phyloP scores from a whole-genome alignment of 2,888 invertebrate species.

The Electrophaes corylata region DNA sequence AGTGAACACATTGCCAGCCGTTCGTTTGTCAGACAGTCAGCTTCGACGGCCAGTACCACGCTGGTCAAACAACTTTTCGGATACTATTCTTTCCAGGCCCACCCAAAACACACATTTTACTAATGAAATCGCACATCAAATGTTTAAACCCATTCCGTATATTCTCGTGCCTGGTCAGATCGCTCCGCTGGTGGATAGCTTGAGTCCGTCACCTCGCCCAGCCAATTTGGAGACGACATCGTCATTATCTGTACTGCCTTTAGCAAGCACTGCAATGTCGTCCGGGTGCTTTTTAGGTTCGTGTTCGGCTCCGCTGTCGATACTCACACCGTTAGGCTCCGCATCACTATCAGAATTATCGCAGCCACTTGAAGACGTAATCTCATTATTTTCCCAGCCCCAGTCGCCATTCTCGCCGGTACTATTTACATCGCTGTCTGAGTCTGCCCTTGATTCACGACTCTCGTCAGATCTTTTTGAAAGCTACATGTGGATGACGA shows the following conservation, averaged over 20 bases:
- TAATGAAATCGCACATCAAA: not conserved
- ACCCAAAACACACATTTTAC: not conserved
- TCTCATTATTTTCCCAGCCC: not conserved
- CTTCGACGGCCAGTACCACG: slow-evolving; percentile 4
- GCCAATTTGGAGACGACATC: not conserved
- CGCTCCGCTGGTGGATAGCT: not conserved
- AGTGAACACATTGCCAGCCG: not conserved
- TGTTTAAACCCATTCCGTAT: slow-evolving; percentile 9
- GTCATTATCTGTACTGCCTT: not conserved
- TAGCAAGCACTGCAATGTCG: not conserved
- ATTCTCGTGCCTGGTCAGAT: slow-evolving; percentile 5
- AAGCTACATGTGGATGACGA: not conserved
- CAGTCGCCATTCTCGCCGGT: not conserved
- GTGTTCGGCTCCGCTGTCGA: not conserved
- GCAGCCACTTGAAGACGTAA: not conserved
- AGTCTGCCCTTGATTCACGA: not conserved
- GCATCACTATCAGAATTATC: not conserved
- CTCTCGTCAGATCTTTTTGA: not conserved
- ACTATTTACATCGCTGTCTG: not conserved
- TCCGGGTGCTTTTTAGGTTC: not conserved
- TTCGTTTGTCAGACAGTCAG: not conserved
- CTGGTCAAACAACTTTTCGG: not conserved
- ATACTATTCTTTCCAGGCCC: not conserved
- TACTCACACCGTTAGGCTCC: not conserved
- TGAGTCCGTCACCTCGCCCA: not conserved